Evolutionary conservation across 92 coral and sea anemone species (phyloP).

Genomic region (Porites evermanni): DNA sequence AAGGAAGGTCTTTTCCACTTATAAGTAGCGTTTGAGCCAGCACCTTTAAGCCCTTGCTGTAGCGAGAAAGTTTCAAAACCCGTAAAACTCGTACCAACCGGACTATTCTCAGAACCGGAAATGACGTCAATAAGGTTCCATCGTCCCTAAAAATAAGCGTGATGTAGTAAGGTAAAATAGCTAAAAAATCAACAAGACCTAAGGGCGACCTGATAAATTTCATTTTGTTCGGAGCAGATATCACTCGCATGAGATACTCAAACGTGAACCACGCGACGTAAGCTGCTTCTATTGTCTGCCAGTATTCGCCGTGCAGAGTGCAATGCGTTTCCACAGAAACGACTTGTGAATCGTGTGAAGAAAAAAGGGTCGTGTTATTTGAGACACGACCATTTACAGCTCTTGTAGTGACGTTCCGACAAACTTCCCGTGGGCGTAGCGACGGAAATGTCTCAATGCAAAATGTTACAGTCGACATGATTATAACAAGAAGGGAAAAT

Average conservation of each 20-base stretch:
- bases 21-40: slow-evolving; percentile 81
- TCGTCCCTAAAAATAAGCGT: slow-evolving; percentile 58
- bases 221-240: slow-evolving; percentile 71
- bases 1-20: slow-evolving; percentile 90
- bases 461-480: slow-evolving; percentile 83
- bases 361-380: background rate
- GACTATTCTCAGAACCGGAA: slow-evolving; percentile 78
- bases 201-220: slow-evolving; percentile 78
- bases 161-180: slow-evolving; percentile 84
- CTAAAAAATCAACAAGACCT: slow-evolving; percentile 85
- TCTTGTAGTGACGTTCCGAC: slow-evolving; percentile 27
- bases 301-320: slow-evolving; percentile 42
- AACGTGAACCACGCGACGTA: slow-evolving; percentile 90
- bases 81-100: slow-evolving; percentile 83
- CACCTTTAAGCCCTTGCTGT: slow-evolving; percentile 85
- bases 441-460: slow-evolving; percentile 82
- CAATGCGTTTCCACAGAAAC: slow-evolving; percentile 28
- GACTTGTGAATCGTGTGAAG: background rate
- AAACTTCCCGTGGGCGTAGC: slow-evolving; percentile 37
- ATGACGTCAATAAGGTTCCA: slow-evolving; percentile 54
- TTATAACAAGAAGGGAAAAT: slow-evolving; percentile 74
- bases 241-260: slow-evolving; percentile 76
- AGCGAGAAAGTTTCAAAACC: slow-evolving; percentile 87
- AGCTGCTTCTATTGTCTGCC: slow-evolving; percentile 79
- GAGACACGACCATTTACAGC: background rate